These are phyloP conservation scores for Phengaris alcon DNA, from an alignment of 2,888 invertebrate species.

Conservation along the genomic window DNA sequence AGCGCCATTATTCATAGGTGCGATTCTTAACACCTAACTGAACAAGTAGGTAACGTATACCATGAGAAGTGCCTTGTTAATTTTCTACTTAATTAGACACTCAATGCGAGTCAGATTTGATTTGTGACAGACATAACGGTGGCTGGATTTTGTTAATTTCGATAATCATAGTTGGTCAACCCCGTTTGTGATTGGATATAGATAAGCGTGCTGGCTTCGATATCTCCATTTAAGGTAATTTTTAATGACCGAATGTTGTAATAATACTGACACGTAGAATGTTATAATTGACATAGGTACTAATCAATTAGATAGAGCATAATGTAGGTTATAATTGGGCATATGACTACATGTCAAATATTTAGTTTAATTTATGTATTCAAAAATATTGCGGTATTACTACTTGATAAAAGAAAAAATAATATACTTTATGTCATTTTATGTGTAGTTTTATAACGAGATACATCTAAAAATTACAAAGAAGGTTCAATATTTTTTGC, in stretches of 20 bases:
- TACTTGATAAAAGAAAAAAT: too few relatives aligned
- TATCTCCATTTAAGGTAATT: background rate
- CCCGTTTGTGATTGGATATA: background rate
- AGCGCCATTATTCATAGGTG: slow-evolving; percentile 1
- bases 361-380: too few relatives aligned
- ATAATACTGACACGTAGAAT: background rate
- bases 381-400: too few relatives aligned
- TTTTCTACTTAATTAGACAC: slow-evolving; percentile 25
- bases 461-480: too few relatives aligned
- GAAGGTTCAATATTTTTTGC: too few relatives aligned
- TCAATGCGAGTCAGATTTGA: slow-evolving; percentile 18
- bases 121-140: slow-evolving; percentile 2
- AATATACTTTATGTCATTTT: too few relatives aligned
- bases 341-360: too few relatives aligned
- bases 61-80: slow-evolving; percentile 19
- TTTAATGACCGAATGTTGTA: background rate
- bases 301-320: too few relatives aligned
- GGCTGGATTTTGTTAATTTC: slow-evolving; percentile 16
- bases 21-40: slow-evolving; percentile 22
- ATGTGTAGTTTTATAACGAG: too few relatives aligned
- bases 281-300: too few relatives aligned
- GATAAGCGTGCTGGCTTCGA: background rate
- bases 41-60: slow-evolving; percentile 8
- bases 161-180: background rate
- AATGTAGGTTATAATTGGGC: too few relatives aligned